Evolutionary conservation across 2,113 vertebrate species (phyloP), one percentile per base, ranked within the genome.

Genomic region (Menura novaehollandiae): DNA sequence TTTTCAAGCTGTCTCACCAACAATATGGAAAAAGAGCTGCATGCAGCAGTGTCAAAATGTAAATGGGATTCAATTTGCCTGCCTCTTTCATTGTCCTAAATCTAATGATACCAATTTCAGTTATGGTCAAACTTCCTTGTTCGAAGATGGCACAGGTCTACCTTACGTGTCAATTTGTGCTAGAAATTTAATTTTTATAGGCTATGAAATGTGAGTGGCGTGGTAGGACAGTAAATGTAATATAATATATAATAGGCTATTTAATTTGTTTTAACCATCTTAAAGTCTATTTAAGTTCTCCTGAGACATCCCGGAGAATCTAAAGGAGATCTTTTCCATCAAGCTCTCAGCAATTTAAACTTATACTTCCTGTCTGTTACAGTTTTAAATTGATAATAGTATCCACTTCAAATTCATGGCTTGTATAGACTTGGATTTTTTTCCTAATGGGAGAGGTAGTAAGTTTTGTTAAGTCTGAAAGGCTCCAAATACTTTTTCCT

Each of bases 171-270:
- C 90, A 74, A 80, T 96, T 96, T 94, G 67, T 94, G 72, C 63
- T 84, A 83, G 90, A 71, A 91, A 97, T 73, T 80, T 93, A 76
- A 83, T 97, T 93, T 96, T 96, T 94, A 95, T 88, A 77, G 85
- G 46, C 91, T 69, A 15, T 85, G 82, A 96, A 95, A 84, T 63
- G 85, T 85, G 75, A 96, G 16, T 82, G 93, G 63, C 0, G 2
- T 94, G 52, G 51, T 88, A 91, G 85, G 85, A 68, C 85, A 80
- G 49, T 96, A 92, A 95, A 75, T 95, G 85, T 91, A 92, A 89
- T 72, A 53, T 58, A 75, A 79, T 79, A 56, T 68, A 14, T 94
- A 89, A 91, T 80, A 88, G 85, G 55, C 78, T 73, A 83, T 96
- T 96, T 96, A 91, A 97, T 95, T 91, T 91, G 78, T 72, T 96